A percentile compares a stretch with the other conserved stretches of the same genome.
phyloP scores from a whole-genome alignment of 2,113 vertebrate species.

The Rhodinocichla rosea region DNA sequence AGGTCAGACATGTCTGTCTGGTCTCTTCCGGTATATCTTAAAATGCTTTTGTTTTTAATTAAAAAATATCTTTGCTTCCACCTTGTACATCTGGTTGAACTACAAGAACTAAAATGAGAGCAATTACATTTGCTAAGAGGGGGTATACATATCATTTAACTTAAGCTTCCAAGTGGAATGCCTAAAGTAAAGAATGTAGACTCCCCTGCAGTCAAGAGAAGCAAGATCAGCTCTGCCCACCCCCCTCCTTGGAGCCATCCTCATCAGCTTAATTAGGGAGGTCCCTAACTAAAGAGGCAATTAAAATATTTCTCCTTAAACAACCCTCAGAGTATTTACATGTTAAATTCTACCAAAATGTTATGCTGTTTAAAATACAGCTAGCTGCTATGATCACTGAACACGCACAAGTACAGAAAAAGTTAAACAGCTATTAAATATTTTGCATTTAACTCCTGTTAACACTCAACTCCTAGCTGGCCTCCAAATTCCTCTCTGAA shows the following conservation, averaged over 20 bases:
- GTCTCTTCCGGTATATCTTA: neutral
- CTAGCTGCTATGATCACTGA: neutral
- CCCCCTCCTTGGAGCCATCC: neutral
- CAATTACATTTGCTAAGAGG: neutral
- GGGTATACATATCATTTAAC: neutral
- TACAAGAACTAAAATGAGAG: neutral
- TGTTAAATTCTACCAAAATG: neutral
- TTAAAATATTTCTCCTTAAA: neutral
- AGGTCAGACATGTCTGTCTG: neutral
- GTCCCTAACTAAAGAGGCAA: neutral
- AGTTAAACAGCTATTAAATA: neutral
- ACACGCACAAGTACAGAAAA: neutral
- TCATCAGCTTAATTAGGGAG: neutral
- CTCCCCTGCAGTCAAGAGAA: neutral
- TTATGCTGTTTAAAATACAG: neutral
- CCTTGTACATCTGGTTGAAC: neutral
- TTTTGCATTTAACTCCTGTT: neutral
- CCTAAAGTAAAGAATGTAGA: neutral
- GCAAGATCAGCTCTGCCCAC: neutral
- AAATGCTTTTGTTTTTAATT: conserved; percentile 27
- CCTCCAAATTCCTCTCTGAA: neutral
- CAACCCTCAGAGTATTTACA: neutral
- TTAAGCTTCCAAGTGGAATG: conserved; percentile 4
- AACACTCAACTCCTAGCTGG: neutral
- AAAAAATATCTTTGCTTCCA: conserved; percentile 11